Evolutionary conservation across 2,888 invertebrate species (phyloP), one percentile per base, ranked within the genome.

Genomic region (Eupithecia dodoneata): DNA sequence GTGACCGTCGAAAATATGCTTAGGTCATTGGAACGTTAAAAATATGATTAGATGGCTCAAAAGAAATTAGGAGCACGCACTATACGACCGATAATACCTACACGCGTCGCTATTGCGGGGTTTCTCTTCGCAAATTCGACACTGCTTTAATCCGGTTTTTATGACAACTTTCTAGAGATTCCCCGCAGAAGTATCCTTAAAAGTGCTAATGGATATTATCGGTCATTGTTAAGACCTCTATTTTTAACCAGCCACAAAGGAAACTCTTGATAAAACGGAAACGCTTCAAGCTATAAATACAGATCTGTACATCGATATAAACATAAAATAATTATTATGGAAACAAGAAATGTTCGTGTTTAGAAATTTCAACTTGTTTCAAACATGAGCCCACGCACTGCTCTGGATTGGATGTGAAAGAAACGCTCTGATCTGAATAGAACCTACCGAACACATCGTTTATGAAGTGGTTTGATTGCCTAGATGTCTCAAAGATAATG

Each of bases 131-230:
- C 89, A 86, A 91, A 89, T 92, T 91, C 87, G 87, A 86, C 87
- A 85, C 87, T 85, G 85, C 85, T 85, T 83, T 89, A 90, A 90
- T 89, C 91, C 89, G 89, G 92, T 92, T 92, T 90, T 90, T 89
- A 87, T 90, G 87, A 89, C 87, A 87, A 92, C 92, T 93, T 94
- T 92, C 92, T 94, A 94, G 88, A 92, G 93, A 92, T 93, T 93
- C 94, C 72, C 90, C 90, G 82, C 86, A 86, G 81, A 83, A 76
- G 89, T 86, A 89, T 84, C 92, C 94, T 89, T 93, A 93, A 85
- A 92, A 93, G 92, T 93, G 94, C 91, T 91, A 90, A 92, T 91
- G 89, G 87, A 83, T 85, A 89, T 90, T 90, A 89, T 89, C 88
- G 86, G 78, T 80, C 78, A 83, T 86, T 80, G 71, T 80, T 72